A percentile compares a stretch with the other conserved stretches of the same genome.
Conservation (phyloP, 2,113 vertebrate genomes). For the Columba livia region DNA sequence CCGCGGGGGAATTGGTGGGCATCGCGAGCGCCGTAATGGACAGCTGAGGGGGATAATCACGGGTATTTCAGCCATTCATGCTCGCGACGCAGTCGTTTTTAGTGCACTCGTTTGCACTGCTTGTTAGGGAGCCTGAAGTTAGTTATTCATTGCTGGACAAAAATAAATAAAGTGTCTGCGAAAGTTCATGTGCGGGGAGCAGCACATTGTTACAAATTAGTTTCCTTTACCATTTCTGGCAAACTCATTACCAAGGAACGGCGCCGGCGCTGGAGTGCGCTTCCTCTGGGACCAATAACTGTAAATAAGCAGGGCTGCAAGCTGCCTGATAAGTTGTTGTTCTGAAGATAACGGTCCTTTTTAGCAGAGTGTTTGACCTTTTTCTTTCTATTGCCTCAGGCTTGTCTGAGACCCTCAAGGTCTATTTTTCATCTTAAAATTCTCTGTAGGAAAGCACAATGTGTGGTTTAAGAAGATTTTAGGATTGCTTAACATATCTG, state of each 20-base stretch:
- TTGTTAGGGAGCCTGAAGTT: constrained; percentile 64
- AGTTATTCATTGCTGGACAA: constrained; percentile 56
- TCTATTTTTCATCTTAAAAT: constrained; percentile 87
- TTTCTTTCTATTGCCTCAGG: constrained; percentile 86
- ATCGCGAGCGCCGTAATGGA: constrained; percentile 65
- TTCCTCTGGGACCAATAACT: constrained; percentile 91
- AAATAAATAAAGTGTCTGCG: constrained; percentile 44
- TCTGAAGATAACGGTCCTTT: constrained; percentile 87
- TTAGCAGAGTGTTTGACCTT: constrained; percentile 90
- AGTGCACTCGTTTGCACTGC: constrained; percentile 62
- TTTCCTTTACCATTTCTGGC: constrained; percentile 78
- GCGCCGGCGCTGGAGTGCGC: constrained; percentile 82
- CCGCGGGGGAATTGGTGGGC: constrained; percentile 46
- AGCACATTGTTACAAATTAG: constrained; percentile 77
- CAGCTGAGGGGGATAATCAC: constrained; percentile 68
- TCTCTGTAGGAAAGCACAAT: constrained; percentile 80
- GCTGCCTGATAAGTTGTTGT: constrained; percentile 88
- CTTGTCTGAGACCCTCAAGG: constrained; percentile 84
- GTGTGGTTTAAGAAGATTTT: constrained; percentile 73
- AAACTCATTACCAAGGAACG: constrained; percentile 93
- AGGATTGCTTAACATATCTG: constrained; percentile 69
- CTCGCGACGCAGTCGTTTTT: constrained; percentile 64
- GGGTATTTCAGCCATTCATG: constrained; percentile 78
- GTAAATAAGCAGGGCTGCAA: constrained; percentile 90
- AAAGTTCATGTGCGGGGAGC: constrained; percentile 71